Conservation (phyloP, 2,888 invertebrate species). For the Limnephilus auricula region DNA sequence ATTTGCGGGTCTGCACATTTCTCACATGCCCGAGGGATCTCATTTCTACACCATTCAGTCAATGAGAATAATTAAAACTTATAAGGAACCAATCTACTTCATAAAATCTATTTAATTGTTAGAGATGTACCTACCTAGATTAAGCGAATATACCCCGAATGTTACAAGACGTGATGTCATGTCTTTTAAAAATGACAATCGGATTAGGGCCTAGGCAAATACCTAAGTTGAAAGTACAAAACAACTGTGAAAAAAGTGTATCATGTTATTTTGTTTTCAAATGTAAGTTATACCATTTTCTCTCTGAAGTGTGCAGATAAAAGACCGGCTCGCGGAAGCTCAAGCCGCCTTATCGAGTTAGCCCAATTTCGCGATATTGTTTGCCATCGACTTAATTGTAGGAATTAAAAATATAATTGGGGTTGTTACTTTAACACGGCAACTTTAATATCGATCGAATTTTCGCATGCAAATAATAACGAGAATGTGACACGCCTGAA, state of each 20-base stretch:
- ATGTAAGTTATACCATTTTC: neutral
- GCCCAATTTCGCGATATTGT: slow-evolving; percentile 33
- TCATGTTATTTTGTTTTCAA: neutral
- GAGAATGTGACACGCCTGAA: slow-evolving; percentile 3
- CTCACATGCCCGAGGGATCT: too few species aligned
- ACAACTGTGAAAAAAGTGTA: neutral
- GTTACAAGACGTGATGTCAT: too few species aligned
- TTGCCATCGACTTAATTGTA: slow-evolving; percentile 31
- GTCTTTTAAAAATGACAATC: too few species aligned
- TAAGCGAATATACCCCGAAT: too few species aligned
- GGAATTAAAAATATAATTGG: slow-evolving; percentile 36
- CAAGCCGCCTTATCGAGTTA: slow-evolving; percentile 23
- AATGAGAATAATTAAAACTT: too few species aligned
- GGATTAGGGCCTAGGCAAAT: too few species aligned
- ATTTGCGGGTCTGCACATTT: too few species aligned
- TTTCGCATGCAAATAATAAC: slow-evolving; percentile 19
- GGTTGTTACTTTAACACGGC: slow-evolving; percentile 30
- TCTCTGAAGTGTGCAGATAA: slow-evolving; percentile 18
- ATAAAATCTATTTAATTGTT: too few species aligned
- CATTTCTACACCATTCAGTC: too few species aligned
- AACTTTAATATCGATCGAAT: slow-evolving; percentile 21
- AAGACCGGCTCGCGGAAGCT: slow-evolving; percentile 27
- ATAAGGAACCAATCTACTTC: too few species aligned
- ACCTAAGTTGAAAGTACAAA: too few species aligned
- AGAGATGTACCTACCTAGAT: too few species aligned